Evolutionary conservation across 2,888 invertebrate genomes (phyloP), one percentile per base, ranked within the genome.

Genomic region (Galeopsomyia nigrocyanea): DNA sequence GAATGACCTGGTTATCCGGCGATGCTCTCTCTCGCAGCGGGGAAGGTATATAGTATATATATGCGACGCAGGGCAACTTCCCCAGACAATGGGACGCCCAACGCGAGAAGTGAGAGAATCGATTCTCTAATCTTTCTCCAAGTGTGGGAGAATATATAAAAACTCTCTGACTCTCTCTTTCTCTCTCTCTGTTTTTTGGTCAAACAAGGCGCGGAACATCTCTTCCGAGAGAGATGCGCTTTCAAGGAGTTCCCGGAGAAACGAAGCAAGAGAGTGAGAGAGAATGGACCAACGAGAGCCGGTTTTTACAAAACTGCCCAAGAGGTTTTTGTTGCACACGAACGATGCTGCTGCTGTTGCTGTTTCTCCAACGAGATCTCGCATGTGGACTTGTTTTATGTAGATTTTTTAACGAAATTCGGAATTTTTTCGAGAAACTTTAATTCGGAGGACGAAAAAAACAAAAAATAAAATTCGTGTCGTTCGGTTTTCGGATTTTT

Each of bases 81-180:
- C 39, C 70, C 74, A 74, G 74, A 74, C 74, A 74, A 74, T 74
- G 61, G 71, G 74, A 74, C 71, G 74, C 74, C 71, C 56, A n/a
- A n/a, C n/a, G n/a, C n/a, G 31, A 31, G 31, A 31, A 31, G 3
- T n/a, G n/a, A n/a, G 51, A 68, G 55, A 60, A 39, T 64, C 58
- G 57, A 19, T 26, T 17, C 56, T 31, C 22, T n/a, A 19, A n/a
- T 39, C 51, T 64, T 21, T 21, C 46, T 55, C n/a, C 47, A 51
- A 39, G 39, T 39, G 39, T 39, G 10, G 39, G 39, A 39, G 39
- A 21, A 53, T 53, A 19, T 17, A 53, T 19, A 19, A 19, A 14
- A 21, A 9, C 17, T 6, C 21, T 53, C 19, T n/a, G 53, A 10
- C 19, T 19, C 61, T 61, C 66, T 71, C 46, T n/a, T n/a, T n/a